Conservation (phyloP, 2,797 vertebrate species). For the Megaceryle alcyon region DNA sequence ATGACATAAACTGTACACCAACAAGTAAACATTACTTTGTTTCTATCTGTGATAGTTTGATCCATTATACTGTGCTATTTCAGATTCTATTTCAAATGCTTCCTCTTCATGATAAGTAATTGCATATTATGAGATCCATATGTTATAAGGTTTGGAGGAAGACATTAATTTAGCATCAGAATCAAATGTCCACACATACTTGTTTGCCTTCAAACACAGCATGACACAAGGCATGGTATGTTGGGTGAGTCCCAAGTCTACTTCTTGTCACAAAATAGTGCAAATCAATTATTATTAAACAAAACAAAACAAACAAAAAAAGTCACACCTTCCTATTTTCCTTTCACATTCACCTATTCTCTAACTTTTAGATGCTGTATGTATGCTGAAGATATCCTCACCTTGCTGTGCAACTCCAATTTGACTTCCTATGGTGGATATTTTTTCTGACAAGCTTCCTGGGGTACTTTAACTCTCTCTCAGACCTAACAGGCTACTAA, state of each 20-base stretch:
- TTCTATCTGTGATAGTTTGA: background rate
- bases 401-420: background rate
- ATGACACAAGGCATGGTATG: background rate
- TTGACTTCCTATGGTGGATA: background rate
- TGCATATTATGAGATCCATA: background rate
- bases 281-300: background rate
- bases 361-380: background rate
- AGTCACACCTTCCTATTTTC: background rate
- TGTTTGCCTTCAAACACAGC: background rate
- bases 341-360: background rate
- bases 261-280: background rate
- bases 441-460: background rate
- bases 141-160: background rate
- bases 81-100: background rate
- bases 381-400: background rate
- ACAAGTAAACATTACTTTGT: background rate
- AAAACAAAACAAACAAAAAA: background rate
- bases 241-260: background rate
- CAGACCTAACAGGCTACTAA: background rate
- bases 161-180: background rate
- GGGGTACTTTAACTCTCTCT: fast-evolving
- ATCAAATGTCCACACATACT: background rate
- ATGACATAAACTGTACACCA: background rate
- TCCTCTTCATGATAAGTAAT: background rate
- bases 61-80: background rate